Conservation (phyloP, 2,888 invertebrate genomes). For the Hypercompe scribonia region DNA sequence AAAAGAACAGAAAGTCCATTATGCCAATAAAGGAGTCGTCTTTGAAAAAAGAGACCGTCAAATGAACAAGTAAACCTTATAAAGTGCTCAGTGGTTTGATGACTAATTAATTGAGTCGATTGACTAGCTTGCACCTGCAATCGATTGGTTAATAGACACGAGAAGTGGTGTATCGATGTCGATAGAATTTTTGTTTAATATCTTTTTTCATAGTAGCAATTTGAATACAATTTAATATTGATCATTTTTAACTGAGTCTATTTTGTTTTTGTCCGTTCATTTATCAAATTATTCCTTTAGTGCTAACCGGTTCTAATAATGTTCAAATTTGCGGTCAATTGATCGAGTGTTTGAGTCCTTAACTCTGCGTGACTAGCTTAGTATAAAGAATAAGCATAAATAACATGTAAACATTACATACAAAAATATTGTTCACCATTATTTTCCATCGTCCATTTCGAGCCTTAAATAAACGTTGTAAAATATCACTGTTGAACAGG, state of each 20-base stretch:
- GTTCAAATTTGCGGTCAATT: too few species aligned
- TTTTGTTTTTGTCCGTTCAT: too few species aligned
- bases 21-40: constrained; percentile 12
- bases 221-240: not conserved
- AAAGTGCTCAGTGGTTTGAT: constrained; percentile 53
- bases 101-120: constrained; percentile 62
- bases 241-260: not conserved
- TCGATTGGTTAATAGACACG: constrained; percentile 50
- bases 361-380: too few species aligned
- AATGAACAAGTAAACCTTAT: constrained; percentile 50
- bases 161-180: constrained; percentile 16
- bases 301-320: too few species aligned
- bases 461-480: not conserved
- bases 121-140: constrained; percentile 53
- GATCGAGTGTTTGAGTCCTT: too few species aligned
- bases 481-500: not conserved
- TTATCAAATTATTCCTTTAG: too few species aligned
- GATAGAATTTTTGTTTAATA: not conserved
- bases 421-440: too few species aligned
- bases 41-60: constrained; percentile 29
- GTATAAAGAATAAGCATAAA: too few species aligned
- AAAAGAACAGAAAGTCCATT: not conserved
- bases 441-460: not conserved
- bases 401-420: too few species aligned
- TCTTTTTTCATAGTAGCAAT: not conserved